Evolutionary conservation across 1,140 invertebrate species (phyloP).

Genomic region (Chironomus striatipennis): DNA sequence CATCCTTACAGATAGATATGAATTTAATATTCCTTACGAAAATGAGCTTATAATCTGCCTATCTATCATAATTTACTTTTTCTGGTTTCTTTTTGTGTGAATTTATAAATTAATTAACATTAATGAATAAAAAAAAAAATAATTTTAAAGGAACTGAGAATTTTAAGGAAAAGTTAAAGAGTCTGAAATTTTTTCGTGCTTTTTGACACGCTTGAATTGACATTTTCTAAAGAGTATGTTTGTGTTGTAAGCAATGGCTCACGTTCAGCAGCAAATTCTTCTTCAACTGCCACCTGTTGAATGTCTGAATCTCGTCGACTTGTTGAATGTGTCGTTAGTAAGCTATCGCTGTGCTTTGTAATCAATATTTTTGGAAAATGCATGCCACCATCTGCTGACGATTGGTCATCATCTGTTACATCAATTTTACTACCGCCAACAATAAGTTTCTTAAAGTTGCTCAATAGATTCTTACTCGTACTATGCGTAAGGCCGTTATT

Average conservation of each 20-base stretch:
- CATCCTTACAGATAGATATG: background rate
- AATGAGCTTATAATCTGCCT: no score
- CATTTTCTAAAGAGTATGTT: slow-evolving; percentile 2
- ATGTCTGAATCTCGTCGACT: slow-evolving; percentile 17
- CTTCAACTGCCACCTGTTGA: slow-evolving; percentile 10
- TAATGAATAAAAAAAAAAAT: no score
- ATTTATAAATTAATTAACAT: no score
- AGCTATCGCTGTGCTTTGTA: background rate
- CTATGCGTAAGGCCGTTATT: background rate
- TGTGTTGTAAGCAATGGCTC: background rate
- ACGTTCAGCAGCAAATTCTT: slow-evolving; percentile 1
- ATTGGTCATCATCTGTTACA: background rate
- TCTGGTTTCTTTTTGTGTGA: no score
- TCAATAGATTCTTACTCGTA: background rate
- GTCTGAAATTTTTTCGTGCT: background rate
- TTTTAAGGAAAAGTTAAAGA: background rate
- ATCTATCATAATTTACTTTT: no score
- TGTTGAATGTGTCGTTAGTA: slow-evolving; percentile 17
- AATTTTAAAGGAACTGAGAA: no score
- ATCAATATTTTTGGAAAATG: slow-evolving; percentile 15
- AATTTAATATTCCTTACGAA: no score
- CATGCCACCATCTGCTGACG: background rate
- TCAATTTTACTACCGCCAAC: slow-evolving; percentile 6
- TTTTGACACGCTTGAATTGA: background rate
- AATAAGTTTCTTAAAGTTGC: background rate